Evolutionary conservation across 2,888 invertebrate species (phyloP), one percentile per base, ranked within the genome.

Genomic region (Heteropelma amictum): DNA sequence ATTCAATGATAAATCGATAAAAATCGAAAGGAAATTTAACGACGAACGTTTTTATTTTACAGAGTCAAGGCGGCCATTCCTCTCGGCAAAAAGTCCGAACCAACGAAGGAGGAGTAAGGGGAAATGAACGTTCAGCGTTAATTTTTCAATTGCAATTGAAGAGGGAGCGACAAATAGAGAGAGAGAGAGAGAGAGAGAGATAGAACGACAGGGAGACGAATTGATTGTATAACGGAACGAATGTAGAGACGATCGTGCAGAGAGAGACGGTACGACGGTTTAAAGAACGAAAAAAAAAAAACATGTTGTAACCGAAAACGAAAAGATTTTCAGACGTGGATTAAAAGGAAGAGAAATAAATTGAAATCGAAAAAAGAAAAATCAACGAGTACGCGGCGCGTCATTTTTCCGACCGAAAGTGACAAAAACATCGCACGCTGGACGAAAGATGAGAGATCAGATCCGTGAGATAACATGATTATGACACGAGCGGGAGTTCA

Each of bases 1-100:
- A n/a, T n/a, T n/a, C n/a, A n/a, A n/a, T n/a, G n/a, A n/a, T n/a
- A n/a, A n/a, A n/a, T n/a, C n/a, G n/a, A n/a, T n/a, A n/a, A n/a
- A n/a, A n/a, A n/a, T n/a, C n/a, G n/a, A n/a, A n/a, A n/a, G n/a
- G n/a, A n/a, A n/a, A n/a, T n/a, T n/a, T n/a, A n/a, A n/a, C n/a
- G n/a, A n/a, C 10, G 4, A 3, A 58, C 10, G 58, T 72, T 79
- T 79, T 77, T 83, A 81, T 80, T 77, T 78, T 80, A 91, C 91
- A 97, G 97, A 90, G 94, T 97, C 85, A 95, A 95, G 90, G 95
- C 95, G 84, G 96, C 96, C 83, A 93, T 97, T 90, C 97, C 97
- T 79, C 93, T 96, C 89, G 96, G 96, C 90, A 94, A 96, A 92
- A 96, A 96, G 91, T 89, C 93, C 81, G 95, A 96, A 89, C 93